These are phyloP conservation scores for Protomyctophum bolini DNA, from an alignment of 2,113 vertebrate species.

Conservation along the genomic window DNA sequence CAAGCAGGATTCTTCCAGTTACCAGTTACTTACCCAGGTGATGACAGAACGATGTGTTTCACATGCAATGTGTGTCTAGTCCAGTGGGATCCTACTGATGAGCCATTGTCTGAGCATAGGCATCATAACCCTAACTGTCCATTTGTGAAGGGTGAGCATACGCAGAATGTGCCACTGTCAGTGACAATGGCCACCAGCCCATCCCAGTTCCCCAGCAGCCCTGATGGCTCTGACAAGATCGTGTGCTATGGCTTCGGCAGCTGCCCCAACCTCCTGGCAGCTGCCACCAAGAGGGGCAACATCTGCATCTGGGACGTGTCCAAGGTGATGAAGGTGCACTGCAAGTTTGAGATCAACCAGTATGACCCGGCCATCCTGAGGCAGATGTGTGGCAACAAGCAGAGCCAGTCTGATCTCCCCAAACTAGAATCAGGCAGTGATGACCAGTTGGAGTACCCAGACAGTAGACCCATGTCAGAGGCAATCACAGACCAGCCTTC, in stretches of 20 bases:
- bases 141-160: slow-evolving; percentile 98
- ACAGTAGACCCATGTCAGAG: slow-evolving; percentile 97
- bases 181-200: slow-evolving; percentile 97
- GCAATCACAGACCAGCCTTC: slow-evolving; percentile 90
- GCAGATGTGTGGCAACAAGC: slow-evolving; percentile 88
- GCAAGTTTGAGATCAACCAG: slow-evolving; percentile 98
- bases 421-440: slow-evolving; percentile 99
- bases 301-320: slow-evolving; percentile 99
- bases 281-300: slow-evolving; percentile 95
- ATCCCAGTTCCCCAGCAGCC: slow-evolving; percentile 93
- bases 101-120: slow-evolving; percentile 99
- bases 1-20: slow-evolving; percentile 97
- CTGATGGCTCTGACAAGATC: slow-evolving; percentile 93
- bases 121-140: slow-evolving; percentile 98
- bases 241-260: slow-evolving; percentile 96
- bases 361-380: slow-evolving; percentile 95
- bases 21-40: slow-evolving; percentile 77
- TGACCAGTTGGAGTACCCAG: slow-evolving; percentile 97
- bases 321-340: slow-evolving; percentile 99
- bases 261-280: slow-evolving; percentile 96
- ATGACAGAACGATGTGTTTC: slow-evolving; percentile 99
- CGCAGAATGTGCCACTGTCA: slow-evolving; percentile 97
- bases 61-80: slow-evolving; percentile 98
- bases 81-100: slow-evolving; percentile 99
- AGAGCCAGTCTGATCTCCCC: slow-evolving; percentile 93